Percentiles rank a stretch among this genome's conserved stretches.
Evolutionary conservation across 2,888 invertebrate genomes (phyloP).

Genomic region (Hyalella azteca): DNA sequence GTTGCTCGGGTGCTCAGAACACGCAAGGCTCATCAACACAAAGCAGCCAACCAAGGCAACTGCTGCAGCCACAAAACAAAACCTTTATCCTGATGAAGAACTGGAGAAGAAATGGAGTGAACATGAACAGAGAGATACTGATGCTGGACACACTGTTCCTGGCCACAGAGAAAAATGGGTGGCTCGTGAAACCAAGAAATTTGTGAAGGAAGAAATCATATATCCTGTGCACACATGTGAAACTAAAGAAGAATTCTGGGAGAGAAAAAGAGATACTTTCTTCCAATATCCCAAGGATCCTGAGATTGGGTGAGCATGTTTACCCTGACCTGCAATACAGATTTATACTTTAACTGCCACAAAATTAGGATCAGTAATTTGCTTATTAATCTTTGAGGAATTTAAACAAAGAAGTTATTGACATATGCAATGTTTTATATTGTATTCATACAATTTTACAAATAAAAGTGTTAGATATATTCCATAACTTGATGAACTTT

Average conservation of each 20-base stretch:
- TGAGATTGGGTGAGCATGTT: neutral
- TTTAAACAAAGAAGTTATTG: too few species aligned
- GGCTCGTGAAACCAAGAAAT: neutral
- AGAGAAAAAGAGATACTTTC: neutral
- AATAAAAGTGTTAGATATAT: too few species aligned
- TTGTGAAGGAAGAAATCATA: neutral
- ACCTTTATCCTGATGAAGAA: neutral
- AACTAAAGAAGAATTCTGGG: neutral
- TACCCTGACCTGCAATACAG: too few species aligned
- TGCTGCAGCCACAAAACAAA: slow-evolving; percentile 1
- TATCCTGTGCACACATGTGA: neutral
- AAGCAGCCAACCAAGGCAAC: slow-evolving; percentile 20
- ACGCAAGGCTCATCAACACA: neutral
- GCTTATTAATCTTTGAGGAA: too few species aligned
- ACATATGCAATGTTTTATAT: too few species aligned
- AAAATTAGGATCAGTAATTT: too few species aligned
- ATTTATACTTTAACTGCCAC: too few species aligned
- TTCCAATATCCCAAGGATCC: neutral
- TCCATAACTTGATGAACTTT: too few species aligned
- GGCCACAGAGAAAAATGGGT: neutral
- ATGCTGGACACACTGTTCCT: neutral
- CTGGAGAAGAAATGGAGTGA: neutral
- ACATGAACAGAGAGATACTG: too few species aligned
- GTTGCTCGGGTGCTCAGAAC: neutral
- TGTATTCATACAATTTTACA: too few species aligned